Conservation (phyloP, 1,140 invertebrate species). For the Drosophila sp. region DNA sequence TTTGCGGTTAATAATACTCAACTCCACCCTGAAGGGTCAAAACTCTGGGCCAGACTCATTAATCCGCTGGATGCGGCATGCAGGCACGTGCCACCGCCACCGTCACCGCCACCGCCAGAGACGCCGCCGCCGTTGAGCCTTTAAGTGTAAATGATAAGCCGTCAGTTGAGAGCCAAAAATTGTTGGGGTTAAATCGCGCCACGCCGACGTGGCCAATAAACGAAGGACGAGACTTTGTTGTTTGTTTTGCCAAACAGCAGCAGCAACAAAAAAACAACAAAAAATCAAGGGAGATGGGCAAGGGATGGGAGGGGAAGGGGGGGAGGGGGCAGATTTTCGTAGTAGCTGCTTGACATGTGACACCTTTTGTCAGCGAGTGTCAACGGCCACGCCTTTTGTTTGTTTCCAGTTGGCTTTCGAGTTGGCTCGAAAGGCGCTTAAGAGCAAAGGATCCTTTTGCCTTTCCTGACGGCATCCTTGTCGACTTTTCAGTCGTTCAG, state of each 20-base stretch:
- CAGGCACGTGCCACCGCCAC: constrained; percentile 61
- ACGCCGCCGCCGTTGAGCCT: constrained; percentile 45
- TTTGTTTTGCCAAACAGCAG: constrained; percentile 59
- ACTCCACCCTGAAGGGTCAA: constrained; percentile 16
- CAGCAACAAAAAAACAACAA: constrained; percentile 17
- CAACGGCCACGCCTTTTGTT: constrained; percentile 40
- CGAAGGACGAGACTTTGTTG: constrained; percentile 45
- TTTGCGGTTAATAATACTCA: constrained; percentile 80
- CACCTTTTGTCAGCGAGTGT: constrained; percentile 74
- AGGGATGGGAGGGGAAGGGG: background rate
- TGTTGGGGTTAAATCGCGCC: constrained; percentile 63
- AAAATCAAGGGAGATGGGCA: background rate
- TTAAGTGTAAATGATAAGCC: constrained; percentile 82
- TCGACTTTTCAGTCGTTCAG: constrained; percentile 21
- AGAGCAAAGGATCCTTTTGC: constrained; percentile 12
- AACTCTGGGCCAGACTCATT: constrained; percentile 10
- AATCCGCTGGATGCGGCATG: constrained; percentile 45
- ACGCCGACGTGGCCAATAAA: constrained; percentile 30
- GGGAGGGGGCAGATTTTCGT: no score
- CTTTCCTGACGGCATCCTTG: constrained; percentile 13
- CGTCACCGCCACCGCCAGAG: background rate
- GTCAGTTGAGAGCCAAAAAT: constrained; percentile 17
- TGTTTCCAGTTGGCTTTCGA: constrained; percentile 33
- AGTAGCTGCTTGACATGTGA: constrained; percentile 67
- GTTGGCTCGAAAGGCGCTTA: constrained; percentile 42